Conservation (phyloP, 1,140 invertebrate species). For the Atopsyche davidsoni region DNA sequence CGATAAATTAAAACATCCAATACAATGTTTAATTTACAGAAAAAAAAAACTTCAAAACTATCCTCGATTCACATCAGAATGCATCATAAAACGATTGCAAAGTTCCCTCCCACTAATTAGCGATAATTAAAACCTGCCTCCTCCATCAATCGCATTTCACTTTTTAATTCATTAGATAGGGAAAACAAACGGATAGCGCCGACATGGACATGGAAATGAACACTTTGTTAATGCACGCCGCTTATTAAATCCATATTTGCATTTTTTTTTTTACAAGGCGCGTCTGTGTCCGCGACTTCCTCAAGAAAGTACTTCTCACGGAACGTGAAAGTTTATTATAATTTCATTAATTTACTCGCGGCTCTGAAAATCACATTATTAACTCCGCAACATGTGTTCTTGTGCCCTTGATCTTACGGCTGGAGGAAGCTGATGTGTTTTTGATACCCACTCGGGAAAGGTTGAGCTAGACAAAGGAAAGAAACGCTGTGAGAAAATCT, state of each 20-base stretch:
- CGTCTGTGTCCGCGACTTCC: not conserved
- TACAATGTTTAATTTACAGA: too few relatives aligned
- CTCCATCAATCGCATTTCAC: conserved; percentile 9
- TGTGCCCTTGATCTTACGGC: conserved; percentile 5
- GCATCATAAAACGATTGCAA: too few relatives aligned
- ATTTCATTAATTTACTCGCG: conserved; percentile 12
- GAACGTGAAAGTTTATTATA: conserved; percentile 28
- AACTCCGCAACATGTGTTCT: too few relatives aligned
- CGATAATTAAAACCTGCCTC: too few relatives aligned
- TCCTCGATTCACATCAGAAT: too few relatives aligned
- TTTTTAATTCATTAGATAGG: conserved; percentile 9
- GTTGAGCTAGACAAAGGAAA: not conserved
- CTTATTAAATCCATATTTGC: conserved; percentile 14
- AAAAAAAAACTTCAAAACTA: too few relatives aligned
- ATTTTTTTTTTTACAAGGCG: conserved; percentile 14
- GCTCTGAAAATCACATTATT: too few relatives aligned
- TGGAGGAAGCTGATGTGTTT: not conserved
- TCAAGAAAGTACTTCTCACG: conserved; percentile 30
- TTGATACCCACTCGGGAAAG: conserved; percentile 1
- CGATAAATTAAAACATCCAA: too few relatives aligned
- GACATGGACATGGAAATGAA: not conserved
- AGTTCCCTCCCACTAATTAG: too few relatives aligned
- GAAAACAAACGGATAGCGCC: conserved; percentile 14
- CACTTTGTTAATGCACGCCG: not conserved
- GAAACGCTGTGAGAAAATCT: conserved; percentile 1